Base-by-base conservation (phyloP, 2,888 invertebrate genomes). In the Amorpha juglandis region DNA sequence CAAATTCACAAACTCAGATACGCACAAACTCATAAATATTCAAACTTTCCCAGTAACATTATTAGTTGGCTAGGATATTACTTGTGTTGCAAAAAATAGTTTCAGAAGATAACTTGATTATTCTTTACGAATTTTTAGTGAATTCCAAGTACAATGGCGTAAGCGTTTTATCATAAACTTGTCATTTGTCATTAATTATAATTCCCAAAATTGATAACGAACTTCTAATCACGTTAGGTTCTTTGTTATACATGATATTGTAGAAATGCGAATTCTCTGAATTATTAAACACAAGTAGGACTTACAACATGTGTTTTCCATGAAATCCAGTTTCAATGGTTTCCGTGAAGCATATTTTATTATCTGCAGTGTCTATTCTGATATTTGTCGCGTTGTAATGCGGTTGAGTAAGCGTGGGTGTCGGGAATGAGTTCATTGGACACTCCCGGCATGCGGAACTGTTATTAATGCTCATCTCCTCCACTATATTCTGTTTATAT, bases 401-500 rank as follows among this genome's bases (percentile, higher is more conserved):
- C 78, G 75, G 77, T 74, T 67, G 78, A 69, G 69, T 68, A 66
- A 72, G 83, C 82, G 88, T 86, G 86, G 86, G 87, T 78, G 85
- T 70, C 76, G 74, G 79, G 80, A 86, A 86, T 80, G 88, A 85
- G 89, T 87, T 87, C 88, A 89, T 81, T 83, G 88, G 86, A 88
- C 89, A 86, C 78, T 82, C 81, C 82, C 82, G 89, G 90, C 75
- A 91, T 84, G 89, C 91, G 91, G 91, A 91, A 90, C 81, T 78
- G 81, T 78, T 79, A 73, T 64, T 64, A 35, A 55, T 79, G 73
- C 48, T 64, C 8, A 27, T 27, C 27, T 38, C 48, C 12, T 58
- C 64, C 64, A 58, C 55, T 53, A 53, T 8, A 58, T 38, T 65
- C 48, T 55, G 64, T 64, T 58, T 65, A 65, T 65, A 48, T 47